These are phyloP conservation scores for Patagioenas fasciata DNA, from an alignment of 2,113 vertebrate genomes.

Conservation along the genomic window DNA sequence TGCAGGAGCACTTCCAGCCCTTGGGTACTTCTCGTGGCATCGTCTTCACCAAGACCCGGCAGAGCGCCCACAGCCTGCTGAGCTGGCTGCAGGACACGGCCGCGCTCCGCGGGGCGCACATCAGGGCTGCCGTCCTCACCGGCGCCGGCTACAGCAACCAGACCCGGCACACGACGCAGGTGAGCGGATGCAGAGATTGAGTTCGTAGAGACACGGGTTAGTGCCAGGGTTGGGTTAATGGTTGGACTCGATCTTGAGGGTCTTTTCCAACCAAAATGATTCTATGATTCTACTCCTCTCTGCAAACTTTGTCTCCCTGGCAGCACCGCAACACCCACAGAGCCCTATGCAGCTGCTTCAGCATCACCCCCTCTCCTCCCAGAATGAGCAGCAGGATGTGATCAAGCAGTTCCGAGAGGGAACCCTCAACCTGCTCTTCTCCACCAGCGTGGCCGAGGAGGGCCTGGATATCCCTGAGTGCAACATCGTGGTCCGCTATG, in stretches of 20 bases:
- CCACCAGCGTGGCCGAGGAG: conserved; percentile 92
- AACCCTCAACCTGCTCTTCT: conserved; percentile 86
- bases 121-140: conserved; percentile 77
- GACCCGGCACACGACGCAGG: conserved; percentile 87
- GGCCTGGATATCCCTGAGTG: conserved; percentile 91
- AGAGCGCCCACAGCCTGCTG: conserved; percentile 79
- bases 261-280: too few species aligned
- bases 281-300: background rate
- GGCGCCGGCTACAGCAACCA: conserved; percentile 81
- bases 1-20: conserved; percentile 76
- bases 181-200: conserved; percentile 17
- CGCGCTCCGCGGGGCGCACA: conserved; percentile 27
- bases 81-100: conserved; percentile 81
- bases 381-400: conserved; percentile 80
- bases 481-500: conserved; percentile 89
- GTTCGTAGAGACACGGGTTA: too few species aligned
- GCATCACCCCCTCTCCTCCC: background rate
- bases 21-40: conserved; percentile 73
- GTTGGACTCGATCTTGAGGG: too few species aligned
- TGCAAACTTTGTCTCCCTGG: background rate
- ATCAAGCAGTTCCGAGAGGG: conserved; percentile 82
- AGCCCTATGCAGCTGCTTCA: background rate
- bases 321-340: too few species aligned
- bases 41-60: conserved; percentile 85
- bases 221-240: too few species aligned